A percentile compares a stretch with the other conserved stretches of the same genome.
Evolutionary conservation across 2,113 vertebrate species (phyloP).

Genomic region (Alethe castanea): DNA sequence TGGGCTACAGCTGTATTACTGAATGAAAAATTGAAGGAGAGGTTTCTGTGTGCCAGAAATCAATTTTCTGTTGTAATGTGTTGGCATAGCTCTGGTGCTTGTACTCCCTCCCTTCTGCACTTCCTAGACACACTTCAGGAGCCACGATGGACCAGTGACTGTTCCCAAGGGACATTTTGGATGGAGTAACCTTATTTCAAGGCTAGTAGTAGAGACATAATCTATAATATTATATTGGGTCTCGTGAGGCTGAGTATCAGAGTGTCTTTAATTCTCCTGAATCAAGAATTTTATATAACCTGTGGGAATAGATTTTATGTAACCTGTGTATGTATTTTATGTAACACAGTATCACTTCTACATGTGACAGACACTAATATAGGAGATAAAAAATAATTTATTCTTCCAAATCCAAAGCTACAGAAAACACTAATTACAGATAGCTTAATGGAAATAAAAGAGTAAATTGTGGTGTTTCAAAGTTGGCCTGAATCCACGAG

Average conservation of each 20-base stretch:
- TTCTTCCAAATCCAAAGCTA: not conserved
- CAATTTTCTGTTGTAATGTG: not conserved
- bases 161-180: not conserved
- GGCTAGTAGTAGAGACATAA: not conserved
- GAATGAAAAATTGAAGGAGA: not conserved
- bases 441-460: not conserved
- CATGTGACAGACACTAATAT: not conserved
- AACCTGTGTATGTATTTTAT: not conserved
- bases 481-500: not conserved
- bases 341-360: not conserved
- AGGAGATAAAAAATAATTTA: not conserved
- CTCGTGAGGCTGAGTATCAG: not conserved
- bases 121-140: not conserved
- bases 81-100: not conserved
- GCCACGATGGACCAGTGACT: not conserved
- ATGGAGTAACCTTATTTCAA: not conserved
- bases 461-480: not conserved
- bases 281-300: not conserved
- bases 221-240: not conserved
- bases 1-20: not conserved
- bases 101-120: not conserved
- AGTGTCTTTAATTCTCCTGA: not conserved
- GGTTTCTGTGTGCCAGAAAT: not conserved
- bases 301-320: not conserved
- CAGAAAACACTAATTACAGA: not conserved